Evolutionary conservation across 2,888 invertebrate species (phyloP).

Genomic region (Synergus laeviventris): DNA sequence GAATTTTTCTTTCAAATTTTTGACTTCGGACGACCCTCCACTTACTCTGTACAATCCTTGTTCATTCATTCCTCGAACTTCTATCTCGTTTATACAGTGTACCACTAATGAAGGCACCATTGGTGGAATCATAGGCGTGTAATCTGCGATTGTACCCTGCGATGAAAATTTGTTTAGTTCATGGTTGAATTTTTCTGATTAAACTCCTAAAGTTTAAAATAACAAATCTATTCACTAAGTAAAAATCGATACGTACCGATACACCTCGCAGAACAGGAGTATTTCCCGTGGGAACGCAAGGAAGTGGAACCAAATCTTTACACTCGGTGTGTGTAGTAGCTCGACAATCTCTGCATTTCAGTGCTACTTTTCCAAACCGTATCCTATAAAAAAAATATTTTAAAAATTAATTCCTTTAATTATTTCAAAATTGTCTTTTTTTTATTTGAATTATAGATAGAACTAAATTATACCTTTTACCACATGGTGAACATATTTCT

Average conservation of each 20-base stretch:
- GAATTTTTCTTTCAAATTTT: conserved; percentile 89
- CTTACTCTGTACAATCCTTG: conserved; percentile 95
- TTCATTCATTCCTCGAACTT: conserved; percentile 90
- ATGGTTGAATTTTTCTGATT: conserved; percentile 8
- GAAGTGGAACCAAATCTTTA: conserved; percentile 87
- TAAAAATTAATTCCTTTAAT: background rate
- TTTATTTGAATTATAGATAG: too few species aligned
- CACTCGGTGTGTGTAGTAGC: conserved; percentile 92
- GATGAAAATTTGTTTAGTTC: conserved; percentile 22
- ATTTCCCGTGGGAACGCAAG: conserved; percentile 88
- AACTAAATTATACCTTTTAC: conserved; percentile 78
- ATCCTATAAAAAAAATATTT: conserved; percentile 78
- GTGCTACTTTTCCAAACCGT: conserved; percentile 88
- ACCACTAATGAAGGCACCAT: conserved; percentile 96
- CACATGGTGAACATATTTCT: conserved; percentile 88
- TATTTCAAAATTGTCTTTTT: too few species aligned
- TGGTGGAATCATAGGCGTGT: conserved; percentile 89
- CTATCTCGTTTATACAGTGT: conserved; percentile 96
- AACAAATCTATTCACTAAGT: conserved; percentile 14
- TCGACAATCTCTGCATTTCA: conserved; percentile 91
- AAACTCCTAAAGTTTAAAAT: background rate
- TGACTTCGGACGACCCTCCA: conserved; percentile 93
- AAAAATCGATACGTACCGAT: conserved; percentile 69
- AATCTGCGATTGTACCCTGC: conserved; percentile 89
- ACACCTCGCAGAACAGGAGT: conserved; percentile 81